Evolutionary conservation across 2,888 invertebrate genomes (phyloP).

Genomic region (Gordius sp.): DNA sequence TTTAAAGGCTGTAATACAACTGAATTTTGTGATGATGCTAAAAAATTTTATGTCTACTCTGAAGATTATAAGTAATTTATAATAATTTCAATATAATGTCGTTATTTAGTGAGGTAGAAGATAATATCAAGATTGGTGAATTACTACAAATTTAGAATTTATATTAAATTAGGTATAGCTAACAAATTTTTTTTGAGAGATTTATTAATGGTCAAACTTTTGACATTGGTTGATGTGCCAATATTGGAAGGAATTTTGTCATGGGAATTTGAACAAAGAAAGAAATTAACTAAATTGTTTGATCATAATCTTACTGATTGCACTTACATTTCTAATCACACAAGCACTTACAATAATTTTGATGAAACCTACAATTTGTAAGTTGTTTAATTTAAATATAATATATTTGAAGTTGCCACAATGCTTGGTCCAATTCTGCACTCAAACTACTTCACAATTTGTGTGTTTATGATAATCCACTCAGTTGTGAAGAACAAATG

Average conservation of each 20-base stretch:
- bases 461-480: neutral
- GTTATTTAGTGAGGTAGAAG: too few relatives aligned
- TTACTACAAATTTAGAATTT: neutral
- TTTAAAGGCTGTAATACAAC: neutral
- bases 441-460: neutral
- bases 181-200: neutral
- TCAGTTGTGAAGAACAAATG: neutral
- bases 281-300: neutral
- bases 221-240: slow-evolving; percentile 9
- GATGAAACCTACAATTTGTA: neutral
- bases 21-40: neutral
- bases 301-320: too few relatives aligned
- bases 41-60: neutral
- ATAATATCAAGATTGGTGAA: too few relatives aligned
- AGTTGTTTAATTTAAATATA: neutral
- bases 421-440: neutral
- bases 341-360: neutral
- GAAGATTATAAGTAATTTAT: too few relatives aligned
- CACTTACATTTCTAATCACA: neutral
- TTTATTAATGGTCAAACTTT: neutral
- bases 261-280: slow-evolving; percentile 10
- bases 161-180: neutral
- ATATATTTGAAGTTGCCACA: neutral
- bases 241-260: neutral
- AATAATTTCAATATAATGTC: too few relatives aligned